A percentile compares a stretch with the other conserved stretches of the same genome.
Conservation (phyloP, 1,140 invertebrate genomes). For the Drosophila sucinea region DNA sequence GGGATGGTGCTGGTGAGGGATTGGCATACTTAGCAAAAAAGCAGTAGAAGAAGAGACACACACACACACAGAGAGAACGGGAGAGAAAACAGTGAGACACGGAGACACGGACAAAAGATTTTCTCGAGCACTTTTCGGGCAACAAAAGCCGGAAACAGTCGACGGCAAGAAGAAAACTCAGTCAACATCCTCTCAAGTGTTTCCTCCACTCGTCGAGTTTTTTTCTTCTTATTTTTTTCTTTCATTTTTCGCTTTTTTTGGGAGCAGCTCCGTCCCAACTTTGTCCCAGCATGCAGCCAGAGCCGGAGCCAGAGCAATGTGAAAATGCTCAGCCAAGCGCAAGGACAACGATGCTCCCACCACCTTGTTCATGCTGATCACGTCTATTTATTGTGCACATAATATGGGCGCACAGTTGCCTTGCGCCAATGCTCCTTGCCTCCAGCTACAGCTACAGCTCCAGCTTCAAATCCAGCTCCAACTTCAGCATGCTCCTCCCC, state of each 20-base stretch:
- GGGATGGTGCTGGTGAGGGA: background rate
- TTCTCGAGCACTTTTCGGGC: conserved; percentile 76
- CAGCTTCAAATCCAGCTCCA: conserved; percentile 18
- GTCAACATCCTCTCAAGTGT: conserved; percentile 78
- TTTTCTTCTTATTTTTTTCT: conserved; percentile 19
- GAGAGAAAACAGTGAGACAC: background rate
- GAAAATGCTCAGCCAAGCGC: conserved; percentile 70
- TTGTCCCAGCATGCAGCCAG: conserved; percentile 58
- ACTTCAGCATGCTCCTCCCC: conserved; percentile 13
- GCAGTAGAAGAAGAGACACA: conserved; percentile 16
- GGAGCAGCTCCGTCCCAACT: conserved; percentile 17
- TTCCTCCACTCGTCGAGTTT: conserved; percentile 54
- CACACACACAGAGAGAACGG: background rate
- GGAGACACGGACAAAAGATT: conserved; percentile 64
- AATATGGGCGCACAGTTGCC: conserved; percentile 79
- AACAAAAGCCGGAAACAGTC: conserved; percentile 78
- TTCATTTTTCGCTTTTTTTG: conserved; percentile 22
- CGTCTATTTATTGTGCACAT: conserved; percentile 83
- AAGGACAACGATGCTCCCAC: conserved; percentile 57
- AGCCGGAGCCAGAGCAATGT: conserved; percentile 47
- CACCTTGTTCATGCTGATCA: conserved; percentile 80
- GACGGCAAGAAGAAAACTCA: conserved; percentile 62
- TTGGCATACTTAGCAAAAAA: conserved; percentile 59
- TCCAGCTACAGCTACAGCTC: conserved; percentile 2
- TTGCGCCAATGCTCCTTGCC: conserved; percentile 21